phyloP scores from a whole-genome alignment of 2,113 vertebrate genomes.

The Empidonax alnorum region DNA sequence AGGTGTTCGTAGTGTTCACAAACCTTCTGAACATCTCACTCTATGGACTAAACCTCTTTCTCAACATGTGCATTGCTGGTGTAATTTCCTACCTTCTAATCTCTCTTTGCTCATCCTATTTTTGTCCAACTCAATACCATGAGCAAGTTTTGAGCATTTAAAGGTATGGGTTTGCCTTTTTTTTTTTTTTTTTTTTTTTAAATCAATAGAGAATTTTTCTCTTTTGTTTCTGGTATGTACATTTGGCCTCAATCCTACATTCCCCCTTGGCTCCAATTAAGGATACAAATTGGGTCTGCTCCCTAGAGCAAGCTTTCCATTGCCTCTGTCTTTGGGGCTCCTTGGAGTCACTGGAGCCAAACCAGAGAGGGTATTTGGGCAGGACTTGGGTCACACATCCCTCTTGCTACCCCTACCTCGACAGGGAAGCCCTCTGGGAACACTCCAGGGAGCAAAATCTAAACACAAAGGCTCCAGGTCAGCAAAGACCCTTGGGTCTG shows the following conservation, averaged over 20 bases:
- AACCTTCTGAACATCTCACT: background rate
- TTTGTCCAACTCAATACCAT: background rate
- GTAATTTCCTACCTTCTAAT: background rate
- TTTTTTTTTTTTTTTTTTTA: background rate
- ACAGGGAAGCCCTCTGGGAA: background rate
- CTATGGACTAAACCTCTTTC: background rate
- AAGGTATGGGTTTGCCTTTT: background rate
- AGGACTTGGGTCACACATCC: background rate
- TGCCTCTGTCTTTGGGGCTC: background rate
- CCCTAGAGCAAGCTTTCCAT: background rate
- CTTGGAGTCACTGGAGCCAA: background rate
- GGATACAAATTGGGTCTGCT: background rate
- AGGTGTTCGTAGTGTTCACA: background rate
- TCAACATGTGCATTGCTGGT: background rate
- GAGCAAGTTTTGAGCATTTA: background rate
- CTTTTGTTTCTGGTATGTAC: background rate
- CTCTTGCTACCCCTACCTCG: background rate
- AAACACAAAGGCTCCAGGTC: background rate
- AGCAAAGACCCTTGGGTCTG: background rate
- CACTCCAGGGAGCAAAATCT: background rate
- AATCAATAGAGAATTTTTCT: background rate
- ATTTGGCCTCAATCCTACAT: background rate
- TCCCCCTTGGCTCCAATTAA: background rate
- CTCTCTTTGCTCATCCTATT: background rate
- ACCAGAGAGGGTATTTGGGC: background rate